Evolutionary conservation across 2,888 invertebrate genomes (phyloP).

Genomic region (Carabus problematicus): DNA sequence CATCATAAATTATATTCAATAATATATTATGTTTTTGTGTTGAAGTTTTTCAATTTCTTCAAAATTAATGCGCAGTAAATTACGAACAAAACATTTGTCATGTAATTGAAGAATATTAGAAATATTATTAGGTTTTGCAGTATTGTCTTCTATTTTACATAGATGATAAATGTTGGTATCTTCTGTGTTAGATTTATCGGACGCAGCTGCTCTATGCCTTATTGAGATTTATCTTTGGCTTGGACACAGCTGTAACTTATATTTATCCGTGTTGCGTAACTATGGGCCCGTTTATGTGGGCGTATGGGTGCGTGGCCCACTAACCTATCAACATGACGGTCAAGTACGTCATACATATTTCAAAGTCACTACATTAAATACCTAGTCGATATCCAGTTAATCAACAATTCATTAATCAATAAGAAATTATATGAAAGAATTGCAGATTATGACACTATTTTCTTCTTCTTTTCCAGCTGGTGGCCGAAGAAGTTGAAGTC

Average conservation of each 20-base stretch:
- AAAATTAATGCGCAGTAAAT: no score
- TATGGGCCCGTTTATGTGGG: background rate
- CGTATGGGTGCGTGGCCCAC: constrained; percentile 13
- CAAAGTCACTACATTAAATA: background rate
- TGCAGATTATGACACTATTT: background rate
- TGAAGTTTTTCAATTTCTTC: no score
- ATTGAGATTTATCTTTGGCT: constrained; percentile 14
- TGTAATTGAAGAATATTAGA: no score
- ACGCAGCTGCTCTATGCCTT: background rate
- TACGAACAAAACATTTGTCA: no score
- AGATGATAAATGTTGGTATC: no score
- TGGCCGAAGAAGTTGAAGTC: constrained; percentile 69
- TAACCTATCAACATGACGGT: background rate
- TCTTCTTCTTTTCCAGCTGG: constrained; percentile 51
- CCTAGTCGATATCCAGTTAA: background rate
- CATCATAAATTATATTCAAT: no score
- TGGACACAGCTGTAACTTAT: no score
- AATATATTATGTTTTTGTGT: no score
- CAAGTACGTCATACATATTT: constrained; percentile 3
- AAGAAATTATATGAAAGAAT: background rate
- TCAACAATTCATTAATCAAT: background rate
- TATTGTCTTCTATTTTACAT: no score
- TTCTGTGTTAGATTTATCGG: no score
- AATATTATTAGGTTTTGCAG: no score
- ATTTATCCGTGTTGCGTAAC: background rate